Evolutionary conservation across 2,888 invertebrate genomes (phyloP), one percentile per base, ranked within the genome.

Genomic region (Myathropa florea): DNA sequence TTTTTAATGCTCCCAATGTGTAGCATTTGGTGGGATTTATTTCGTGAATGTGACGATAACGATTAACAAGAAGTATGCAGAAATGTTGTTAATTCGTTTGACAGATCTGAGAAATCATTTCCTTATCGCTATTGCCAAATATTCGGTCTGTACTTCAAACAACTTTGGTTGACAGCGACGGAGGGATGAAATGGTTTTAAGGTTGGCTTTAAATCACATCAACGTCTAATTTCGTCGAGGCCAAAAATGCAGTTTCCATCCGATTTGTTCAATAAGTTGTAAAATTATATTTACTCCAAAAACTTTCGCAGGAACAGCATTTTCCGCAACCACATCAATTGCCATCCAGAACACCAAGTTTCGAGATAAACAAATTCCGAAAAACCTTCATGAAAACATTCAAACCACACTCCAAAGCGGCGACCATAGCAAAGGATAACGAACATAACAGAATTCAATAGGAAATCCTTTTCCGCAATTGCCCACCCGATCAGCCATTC

Each of bases 401-500:
- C 39, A 39, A 39, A 39, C 14, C 36, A 14, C n/a, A 1, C n/a
- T n/a, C 39, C n/a, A 4, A 18, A 46, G 4, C 46, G 46, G 46
- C 46, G 46, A 18, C 46, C 46, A 46, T 4, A 7, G 9, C 33
- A 33, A 33, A 33, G 12, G 33, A 18, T 4, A 46, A 0, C 18
- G 6, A 46, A 18, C 6, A 7, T 18, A 46, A 46, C 46, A 46
- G 7, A 46, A 46, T 18, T 18, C 46, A 46, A 46, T 46, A 46
- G 46, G 46, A 46, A 18, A 46, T 46, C 46, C 46, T 46, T 79
- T 83, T 76, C 67, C 73, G 60, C 57, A 10, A 55, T 21, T 57
- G 57, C 4, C 57, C 23, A n/a, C 21, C 24, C 14, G 6, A 3
- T 3, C 3, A 2, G 12, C 23, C 3, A 0, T 2, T 4, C 7